Conservation (phyloP, 2,888 invertebrate genomes). For the Drosophila borealis region DNA sequence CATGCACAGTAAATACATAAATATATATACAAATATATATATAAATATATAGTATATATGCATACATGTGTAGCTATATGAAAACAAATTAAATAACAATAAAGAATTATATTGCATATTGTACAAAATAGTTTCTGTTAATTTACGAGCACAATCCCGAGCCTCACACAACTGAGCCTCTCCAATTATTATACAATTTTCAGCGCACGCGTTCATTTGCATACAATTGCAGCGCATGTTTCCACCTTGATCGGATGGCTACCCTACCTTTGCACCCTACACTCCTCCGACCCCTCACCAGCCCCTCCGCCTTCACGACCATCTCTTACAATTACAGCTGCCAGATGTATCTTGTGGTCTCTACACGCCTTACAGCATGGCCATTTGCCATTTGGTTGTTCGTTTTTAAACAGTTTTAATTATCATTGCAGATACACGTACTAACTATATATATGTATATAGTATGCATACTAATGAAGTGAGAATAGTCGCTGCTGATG, state of each 20-base stretch:
- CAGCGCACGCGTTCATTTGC: conserved; percentile 77
- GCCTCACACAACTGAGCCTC: conserved; percentile 7
- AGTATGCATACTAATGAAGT: conserved; percentile 37
- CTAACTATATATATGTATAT: conserved; percentile 1
- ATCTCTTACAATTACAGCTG: conserved; percentile 10
- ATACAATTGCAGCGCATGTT: conserved; percentile 64
- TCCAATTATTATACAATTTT: conserved; percentile 72
- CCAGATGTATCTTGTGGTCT: conserved; percentile 15
- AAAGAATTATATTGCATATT: conserved; percentile 82
- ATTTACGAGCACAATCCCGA: conserved; percentile 6
- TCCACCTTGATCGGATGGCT: conserved; percentile 49
- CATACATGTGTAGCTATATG: conserved; percentile 34
- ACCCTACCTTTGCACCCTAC: not conserved
- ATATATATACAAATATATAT: conserved; percentile 25
- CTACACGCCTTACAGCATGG: conserved; percentile 41
- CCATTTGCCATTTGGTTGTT: conserved; percentile 39
- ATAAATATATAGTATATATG: conserved; percentile 30
- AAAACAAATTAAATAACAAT: conserved; percentile 75
- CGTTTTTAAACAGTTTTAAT: conserved; percentile 66
- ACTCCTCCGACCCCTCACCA: not conserved
- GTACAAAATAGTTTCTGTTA: conserved; percentile 48
- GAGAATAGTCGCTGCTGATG: conserved; percentile 6
- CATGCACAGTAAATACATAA: conserved; percentile 45
- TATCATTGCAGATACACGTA: conserved; percentile 46
- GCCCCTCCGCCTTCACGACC: not conserved